These are phyloP conservation scores for Notamacropus eugenii DNA, from an alignment of 2,797 vertebrate species.

Conservation along the genomic window DNA sequence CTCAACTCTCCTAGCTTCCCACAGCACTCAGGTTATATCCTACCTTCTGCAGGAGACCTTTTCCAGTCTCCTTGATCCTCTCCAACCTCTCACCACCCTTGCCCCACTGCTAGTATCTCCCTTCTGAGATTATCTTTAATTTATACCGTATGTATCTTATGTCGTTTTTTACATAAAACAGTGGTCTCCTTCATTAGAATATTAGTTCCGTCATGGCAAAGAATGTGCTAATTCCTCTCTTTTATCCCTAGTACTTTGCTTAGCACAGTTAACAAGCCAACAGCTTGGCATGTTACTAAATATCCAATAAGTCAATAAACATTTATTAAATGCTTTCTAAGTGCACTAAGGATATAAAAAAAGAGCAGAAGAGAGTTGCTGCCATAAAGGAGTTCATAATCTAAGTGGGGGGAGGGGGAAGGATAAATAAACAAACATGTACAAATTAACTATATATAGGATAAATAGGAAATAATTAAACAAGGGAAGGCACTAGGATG, in stretches of 20 bases:
- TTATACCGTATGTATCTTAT: not conserved
- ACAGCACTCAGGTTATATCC: not conserved
- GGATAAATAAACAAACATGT: not conserved
- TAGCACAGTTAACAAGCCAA: too few species aligned
- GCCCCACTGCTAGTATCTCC: not conserved
- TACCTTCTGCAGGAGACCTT: not conserved
- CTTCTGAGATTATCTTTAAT: not conserved
- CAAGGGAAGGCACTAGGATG: not conserved
- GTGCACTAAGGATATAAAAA: not conserved
- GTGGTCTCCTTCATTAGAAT: not conserved
- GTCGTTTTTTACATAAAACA: not conserved
- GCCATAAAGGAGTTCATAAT: not conserved
- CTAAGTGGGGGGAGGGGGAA: not conserved
- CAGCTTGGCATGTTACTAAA: not conserved
- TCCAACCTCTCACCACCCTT: not conserved
- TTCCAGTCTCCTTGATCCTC: not conserved
- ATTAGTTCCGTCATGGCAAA: not conserved
- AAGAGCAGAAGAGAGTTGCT: not conserved
- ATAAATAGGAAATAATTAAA: not conserved
- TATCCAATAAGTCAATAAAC: not conserved
- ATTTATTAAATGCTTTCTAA: not conserved
- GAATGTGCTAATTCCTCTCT: not conserved
- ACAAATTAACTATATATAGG: not conserved
- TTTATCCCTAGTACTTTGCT: not conserved
- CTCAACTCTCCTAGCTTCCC: not conserved